phyloP scores from a whole-genome alignment of 2,888 invertebrate species.

The Melitaea athalia region DNA sequence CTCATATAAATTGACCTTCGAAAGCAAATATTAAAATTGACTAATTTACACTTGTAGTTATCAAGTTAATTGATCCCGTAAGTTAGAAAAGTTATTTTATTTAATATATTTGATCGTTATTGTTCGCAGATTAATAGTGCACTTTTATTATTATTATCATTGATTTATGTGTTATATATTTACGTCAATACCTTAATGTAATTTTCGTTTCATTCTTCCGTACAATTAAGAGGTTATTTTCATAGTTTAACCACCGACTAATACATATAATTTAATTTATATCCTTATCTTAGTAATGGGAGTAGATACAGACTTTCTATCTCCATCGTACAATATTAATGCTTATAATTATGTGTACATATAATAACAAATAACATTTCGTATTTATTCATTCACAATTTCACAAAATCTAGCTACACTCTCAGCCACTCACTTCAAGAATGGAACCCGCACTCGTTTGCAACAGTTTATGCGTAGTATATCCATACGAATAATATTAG shows the following conservation, averaged over 20 bases:
- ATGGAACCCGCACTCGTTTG: constrained; percentile 23
- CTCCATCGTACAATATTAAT: constrained; percentile 33
- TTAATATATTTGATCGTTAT: constrained; percentile 12
- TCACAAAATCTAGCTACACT: constrained; percentile 74
- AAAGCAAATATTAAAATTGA: constrained; percentile 29
- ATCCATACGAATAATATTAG: background rate
- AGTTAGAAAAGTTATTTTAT: constrained; percentile 18
- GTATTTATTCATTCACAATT: constrained; percentile 69
- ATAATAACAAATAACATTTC: constrained; percentile 73
- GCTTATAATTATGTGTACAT: constrained; percentile 15
- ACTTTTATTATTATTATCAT: constrained; percentile 7
- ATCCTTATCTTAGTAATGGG: constrained; percentile 24
- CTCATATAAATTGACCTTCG: constrained; percentile 19
- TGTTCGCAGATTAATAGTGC: constrained; percentile 19
- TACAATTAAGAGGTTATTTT: constrained; percentile 21
- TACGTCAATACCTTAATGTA: constrained; percentile 16
- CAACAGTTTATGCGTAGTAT: constrained; percentile 18
- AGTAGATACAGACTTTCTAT: constrained; percentile 23
- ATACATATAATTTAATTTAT: constrained; percentile 54
- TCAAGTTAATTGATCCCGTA: constrained; percentile 33
- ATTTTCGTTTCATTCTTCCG: constrained; percentile 16
- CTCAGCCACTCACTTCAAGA: constrained; percentile 45
- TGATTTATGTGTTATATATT: constrained; percentile 10
- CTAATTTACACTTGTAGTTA: constrained; percentile 23
- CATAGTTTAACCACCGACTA: constrained; percentile 27